These are phyloP conservation scores for Patiria pectinifera DNA, from an alignment of 53 echinoderm and acorn worm genomes.

Conservation along the genomic window DNA sequence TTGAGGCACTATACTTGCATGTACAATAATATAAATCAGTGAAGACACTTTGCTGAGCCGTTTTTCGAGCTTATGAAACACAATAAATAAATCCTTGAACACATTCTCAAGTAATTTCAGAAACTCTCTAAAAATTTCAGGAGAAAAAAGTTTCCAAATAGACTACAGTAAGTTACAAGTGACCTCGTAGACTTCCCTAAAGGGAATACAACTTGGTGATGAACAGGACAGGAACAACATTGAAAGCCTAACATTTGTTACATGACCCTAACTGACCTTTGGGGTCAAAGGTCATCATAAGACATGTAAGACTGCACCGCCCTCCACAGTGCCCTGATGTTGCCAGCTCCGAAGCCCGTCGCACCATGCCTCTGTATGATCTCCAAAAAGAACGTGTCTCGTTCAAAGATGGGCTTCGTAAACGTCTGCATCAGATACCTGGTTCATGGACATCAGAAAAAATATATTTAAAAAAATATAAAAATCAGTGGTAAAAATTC, in stretches of 20 bases:
- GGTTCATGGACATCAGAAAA: not conserved
- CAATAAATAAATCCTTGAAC: no score
- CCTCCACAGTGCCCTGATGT: conserved; percentile 94
- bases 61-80: no score
- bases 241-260: not conserved
- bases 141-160: no score
- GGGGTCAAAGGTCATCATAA: conserved; percentile 20
- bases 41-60: no score
- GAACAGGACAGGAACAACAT: not conserved
- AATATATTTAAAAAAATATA: not conserved
- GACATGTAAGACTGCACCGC: conserved; percentile 87
- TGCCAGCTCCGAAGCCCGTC: conserved; percentile 91
- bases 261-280: not conserved
- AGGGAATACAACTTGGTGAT: no score
- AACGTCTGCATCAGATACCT: conserved; percentile 99
- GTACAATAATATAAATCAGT: no score
- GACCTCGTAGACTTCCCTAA: no score
- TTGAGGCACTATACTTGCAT: not conserved
- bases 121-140: no score
- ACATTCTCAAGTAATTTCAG: no score
- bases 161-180: no score
- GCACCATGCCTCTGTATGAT: conserved; percentile 91
- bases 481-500: not conserved
- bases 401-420: conserved; percentile 91
- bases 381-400: conserved; percentile 96